Evolutionary conservation across 1,140 invertebrate species (phyloP).

Genomic region (Platyscapa corneri): DNA sequence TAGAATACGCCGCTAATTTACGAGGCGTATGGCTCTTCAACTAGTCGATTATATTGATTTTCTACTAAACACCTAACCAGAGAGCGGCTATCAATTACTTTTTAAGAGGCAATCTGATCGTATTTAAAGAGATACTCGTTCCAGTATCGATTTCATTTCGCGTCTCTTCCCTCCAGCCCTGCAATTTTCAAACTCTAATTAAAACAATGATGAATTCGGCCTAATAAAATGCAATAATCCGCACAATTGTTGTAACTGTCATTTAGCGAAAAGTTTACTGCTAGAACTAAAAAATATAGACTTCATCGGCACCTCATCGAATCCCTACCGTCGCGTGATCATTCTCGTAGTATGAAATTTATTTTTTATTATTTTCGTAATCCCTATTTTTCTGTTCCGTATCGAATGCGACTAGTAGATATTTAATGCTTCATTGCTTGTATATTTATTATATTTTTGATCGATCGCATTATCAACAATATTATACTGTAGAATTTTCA

Average conservation of each 20-base stretch:
- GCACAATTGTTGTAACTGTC: not conserved
- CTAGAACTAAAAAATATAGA: not conserved
- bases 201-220: not conserved
- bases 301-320: not conserved
- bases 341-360: no score
- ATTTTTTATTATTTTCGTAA: no score
- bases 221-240: not conserved
- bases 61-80: slow-evolving; percentile 19
- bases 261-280: no score
- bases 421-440: not conserved
- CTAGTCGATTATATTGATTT: slow-evolving; percentile 33
- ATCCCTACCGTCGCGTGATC: not conserved
- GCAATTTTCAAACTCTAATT: not conserved
- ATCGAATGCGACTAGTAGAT: no score
- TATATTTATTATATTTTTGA: not conserved
- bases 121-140: not conserved
- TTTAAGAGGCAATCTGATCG: slow-evolving; percentile 30
- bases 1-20: slow-evolving; percentile 30
- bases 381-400: no score
- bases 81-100: slow-evolving; percentile 31
- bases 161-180: not conserved
- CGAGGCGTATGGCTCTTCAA: not conserved
- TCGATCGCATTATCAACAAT: not conserved
- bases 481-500: not conserved
- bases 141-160: not conserved